Evolutionary conservation across 1,140 invertebrate genomes (phyloP).

Genomic region (Holotrichia oblita): DNA sequence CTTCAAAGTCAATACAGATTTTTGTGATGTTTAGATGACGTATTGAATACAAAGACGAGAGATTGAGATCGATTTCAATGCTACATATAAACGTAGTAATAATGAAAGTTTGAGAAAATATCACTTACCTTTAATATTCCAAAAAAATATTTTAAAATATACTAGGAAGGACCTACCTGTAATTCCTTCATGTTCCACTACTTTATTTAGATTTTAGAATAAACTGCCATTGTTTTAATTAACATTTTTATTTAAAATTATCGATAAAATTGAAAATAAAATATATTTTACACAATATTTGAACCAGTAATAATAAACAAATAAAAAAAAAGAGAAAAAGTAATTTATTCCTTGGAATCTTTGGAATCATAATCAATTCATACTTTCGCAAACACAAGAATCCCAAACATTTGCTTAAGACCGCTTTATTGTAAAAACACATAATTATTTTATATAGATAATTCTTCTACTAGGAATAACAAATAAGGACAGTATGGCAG

Average conservation of each 20-base stretch:
- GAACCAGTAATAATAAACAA: background rate
- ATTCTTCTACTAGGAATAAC: slow-evolving; percentile 33
- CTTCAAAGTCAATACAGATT: too few species aligned
- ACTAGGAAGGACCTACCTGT: too few species aligned
- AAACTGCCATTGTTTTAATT: background rate
- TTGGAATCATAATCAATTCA: background rate
- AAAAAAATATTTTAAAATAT: too few species aligned
- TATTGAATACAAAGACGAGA: too few species aligned
- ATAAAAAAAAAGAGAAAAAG: background rate
- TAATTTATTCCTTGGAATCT: background rate
- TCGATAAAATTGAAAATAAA: slow-evolving; percentile 26
- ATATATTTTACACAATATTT: background rate
- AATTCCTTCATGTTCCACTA: too few species aligned
- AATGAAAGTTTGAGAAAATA: too few species aligned
- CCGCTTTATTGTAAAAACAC: slow-evolving; percentile 39
- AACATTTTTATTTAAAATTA: slow-evolving; percentile 31
- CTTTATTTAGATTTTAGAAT: background rate
- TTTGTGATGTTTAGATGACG: too few species aligned
- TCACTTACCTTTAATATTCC: too few species aligned
- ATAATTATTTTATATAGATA: slow-evolving; percentile 22
- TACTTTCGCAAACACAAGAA: background rate
- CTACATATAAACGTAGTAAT: too few species aligned
- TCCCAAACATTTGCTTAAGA: background rate
- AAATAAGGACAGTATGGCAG: slow-evolving; percentile 37
- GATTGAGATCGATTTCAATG: too few species aligned